phyloP scores from a whole-genome alignment of 53 echinoderm and acorn worm species.

The Apostichopus leukothele region DNA sequence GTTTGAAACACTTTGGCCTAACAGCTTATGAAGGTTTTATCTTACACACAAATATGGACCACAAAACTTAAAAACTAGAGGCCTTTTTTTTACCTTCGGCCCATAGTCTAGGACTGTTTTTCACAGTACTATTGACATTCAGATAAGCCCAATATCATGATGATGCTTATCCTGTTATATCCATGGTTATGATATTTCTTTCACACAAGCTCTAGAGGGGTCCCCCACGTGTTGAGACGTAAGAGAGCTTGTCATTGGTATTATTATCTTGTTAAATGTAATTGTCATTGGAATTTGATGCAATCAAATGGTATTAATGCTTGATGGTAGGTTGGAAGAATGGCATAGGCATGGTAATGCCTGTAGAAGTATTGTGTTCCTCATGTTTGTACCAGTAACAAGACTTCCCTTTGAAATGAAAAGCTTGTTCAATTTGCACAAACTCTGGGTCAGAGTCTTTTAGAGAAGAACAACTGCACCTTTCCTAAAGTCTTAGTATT shows the following conservation, averaged over 20 bases:
- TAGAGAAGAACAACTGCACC: constrained; percentile 11
- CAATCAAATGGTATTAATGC: constrained; percentile 13
- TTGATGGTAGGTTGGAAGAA: neutral
- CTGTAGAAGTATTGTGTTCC: constrained; percentile 34
- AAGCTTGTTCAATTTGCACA: constrained; percentile 36
- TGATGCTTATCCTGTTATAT: too few relatives aligned
- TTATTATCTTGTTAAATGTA: constrained; percentile 30
- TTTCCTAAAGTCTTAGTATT: constrained; percentile 31
- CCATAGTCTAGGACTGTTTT: too few relatives aligned
- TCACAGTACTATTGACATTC: too few relatives aligned
- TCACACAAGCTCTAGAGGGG: too few relatives aligned
- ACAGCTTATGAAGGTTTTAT: too few relatives aligned
- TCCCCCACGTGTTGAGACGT: constrained; percentile 12
- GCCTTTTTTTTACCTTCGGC: too few relatives aligned
- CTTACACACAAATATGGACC: too few relatives aligned
- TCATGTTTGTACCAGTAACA: constrained; percentile 27
- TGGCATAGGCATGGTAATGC: constrained; percentile 28
- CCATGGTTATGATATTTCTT: too few relatives aligned
- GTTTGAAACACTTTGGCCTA: too few relatives aligned
- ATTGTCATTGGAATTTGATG: constrained; percentile 1
- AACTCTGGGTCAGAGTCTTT: constrained; percentile 27
- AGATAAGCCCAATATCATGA: too few relatives aligned
- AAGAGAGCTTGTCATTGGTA: constrained; percentile 28
- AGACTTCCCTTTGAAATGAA: constrained; percentile 5
- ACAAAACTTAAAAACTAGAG: too few relatives aligned